phyloP scores from a whole-genome alignment of 2,113 vertebrate species.

The Melozone crissalis region DNA sequence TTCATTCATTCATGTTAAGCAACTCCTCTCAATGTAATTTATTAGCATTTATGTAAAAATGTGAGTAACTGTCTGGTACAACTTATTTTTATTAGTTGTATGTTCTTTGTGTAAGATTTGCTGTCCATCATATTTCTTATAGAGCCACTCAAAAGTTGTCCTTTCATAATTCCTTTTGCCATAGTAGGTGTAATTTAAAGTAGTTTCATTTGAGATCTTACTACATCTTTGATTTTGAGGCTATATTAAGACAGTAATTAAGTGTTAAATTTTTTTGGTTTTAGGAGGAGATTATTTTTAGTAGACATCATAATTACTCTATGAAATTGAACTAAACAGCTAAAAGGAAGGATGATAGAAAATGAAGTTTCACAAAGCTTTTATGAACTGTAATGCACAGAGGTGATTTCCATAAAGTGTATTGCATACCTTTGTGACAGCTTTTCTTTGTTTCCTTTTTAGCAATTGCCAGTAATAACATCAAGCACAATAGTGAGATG shows the following conservation, averaged over 20 bases:
- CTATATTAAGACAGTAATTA: not conserved
- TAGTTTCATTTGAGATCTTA: not conserved
- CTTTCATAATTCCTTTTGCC: not conserved
- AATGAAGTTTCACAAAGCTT: not conserved
- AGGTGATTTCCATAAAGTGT: not conserved
- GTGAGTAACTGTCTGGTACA: not conserved
- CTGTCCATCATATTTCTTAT: not conserved
- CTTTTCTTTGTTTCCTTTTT: slow-evolving; percentile 18
- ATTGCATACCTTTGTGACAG: not conserved
- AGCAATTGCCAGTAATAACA: slow-evolving; percentile 97
- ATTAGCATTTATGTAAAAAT: not conserved
- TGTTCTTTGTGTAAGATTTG: not conserved
- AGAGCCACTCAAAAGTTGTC: not conserved
- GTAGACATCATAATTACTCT: not conserved
- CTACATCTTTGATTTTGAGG: not conserved
- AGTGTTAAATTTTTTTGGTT: not conserved
- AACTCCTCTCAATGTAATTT: not conserved
- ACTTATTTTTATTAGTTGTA: not conserved
- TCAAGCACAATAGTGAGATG: slow-evolving; percentile 96
- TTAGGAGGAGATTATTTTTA: not conserved
- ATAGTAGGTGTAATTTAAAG: not conserved
- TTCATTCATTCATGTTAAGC: not conserved
- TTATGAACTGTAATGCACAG: not conserved
- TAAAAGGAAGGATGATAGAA: not conserved
- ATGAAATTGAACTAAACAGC: not conserved